Base-by-base conservation (phyloP, 2,888 invertebrate genomes). In the Anthophora plumipes region DNA sequence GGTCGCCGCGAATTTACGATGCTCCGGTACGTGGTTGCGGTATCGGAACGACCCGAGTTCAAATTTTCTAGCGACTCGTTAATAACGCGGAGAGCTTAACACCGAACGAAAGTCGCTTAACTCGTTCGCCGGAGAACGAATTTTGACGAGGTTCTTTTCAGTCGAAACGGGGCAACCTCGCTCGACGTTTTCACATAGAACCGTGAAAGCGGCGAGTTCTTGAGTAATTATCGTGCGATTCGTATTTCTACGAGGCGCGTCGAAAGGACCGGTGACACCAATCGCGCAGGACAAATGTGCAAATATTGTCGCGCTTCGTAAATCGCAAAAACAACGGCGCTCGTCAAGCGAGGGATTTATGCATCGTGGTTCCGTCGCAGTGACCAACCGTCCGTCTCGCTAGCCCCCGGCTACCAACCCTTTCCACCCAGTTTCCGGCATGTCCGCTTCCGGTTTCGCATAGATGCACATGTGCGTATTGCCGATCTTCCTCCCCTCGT, bases 311-410 rank as follows among this genome's bases (percentile, higher is more conserved):
- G 80, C 81, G 84, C 84, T 86, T 79, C 85, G 86, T 89, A 87
- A 88, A 89, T 88, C 87, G 85, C 79, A 85, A 86, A 89, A 89
- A 89, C 85, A 89, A 90, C 87, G 87, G 82, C 74, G 82, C 84
- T 89, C 87, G 89, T 88, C 87, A 82, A 83, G 80, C 85, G 75
- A 63, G 79, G 85, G 85, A 89, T 89, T 89, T 89, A 89, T 89
- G 88, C 82, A 80, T 70, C 81, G 78, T 64, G 87, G 88, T 89
- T 88, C 84, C 85, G 85, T 83, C 80, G 86, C 76, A 82, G 68
- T 73, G 72, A 79, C 77, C 83, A 54, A 55, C 75, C 84, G 59
- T 48, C 50, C 71, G 59, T 46, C 52, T 67, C 67, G 22, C 54
- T 39, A 12, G 37, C 14, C 43, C 43, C 41, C 59, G 74, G 22